Percentiles rank a stretch among this genome's conserved stretches.
These are phyloP conservation scores for Subacronicta megacephala DNA, from an alignment of 2,888 invertebrate genomes.

Conservation along the genomic window DNA sequence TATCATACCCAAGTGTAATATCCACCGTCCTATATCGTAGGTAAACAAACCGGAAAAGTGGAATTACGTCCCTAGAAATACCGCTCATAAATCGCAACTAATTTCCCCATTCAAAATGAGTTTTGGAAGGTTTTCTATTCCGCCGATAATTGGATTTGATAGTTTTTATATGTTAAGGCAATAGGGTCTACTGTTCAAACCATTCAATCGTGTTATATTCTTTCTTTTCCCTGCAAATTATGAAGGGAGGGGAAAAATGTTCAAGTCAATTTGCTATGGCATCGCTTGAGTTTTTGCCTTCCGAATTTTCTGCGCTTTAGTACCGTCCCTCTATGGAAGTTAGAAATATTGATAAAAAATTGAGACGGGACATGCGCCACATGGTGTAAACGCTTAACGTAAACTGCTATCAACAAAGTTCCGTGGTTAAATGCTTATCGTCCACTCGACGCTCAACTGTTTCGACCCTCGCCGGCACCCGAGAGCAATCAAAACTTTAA, in stretches of 20 bases:
- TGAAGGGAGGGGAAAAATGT: constrained; percentile 8
- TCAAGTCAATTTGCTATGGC: constrained; percentile 24
- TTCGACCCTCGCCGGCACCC: constrained; percentile 39
- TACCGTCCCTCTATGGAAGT: constrained; percentile 5
- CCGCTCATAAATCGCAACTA: constrained; percentile 58
- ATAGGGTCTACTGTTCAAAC: constrained; percentile 3
- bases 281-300: constrained; percentile 7
- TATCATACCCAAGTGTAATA: constrained; percentile 3
- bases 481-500: constrained; percentile 70
- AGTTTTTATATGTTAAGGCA: constrained; percentile 7
- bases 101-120: constrained; percentile 66
- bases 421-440: constrained; percentile 63
- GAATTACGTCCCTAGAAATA: constrained; percentile 26
- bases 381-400: constrained; percentile 36
- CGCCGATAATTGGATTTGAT: constrained; percentile 10
- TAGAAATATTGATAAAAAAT: constrained; percentile 33
- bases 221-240: constrained; percentile 13
- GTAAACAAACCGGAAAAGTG: constrained; percentile 11
- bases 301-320: constrained; percentile 8
- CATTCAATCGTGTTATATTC: neutral
- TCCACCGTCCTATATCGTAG: neutral
- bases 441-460: constrained; percentile 41
- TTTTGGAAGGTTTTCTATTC: constrained; percentile 55
- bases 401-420: constrained; percentile 65
- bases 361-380: constrained; percentile 23